phyloP scores from a whole-genome alignment of 2,113 vertebrate species.

The Heterotilapia buettikoferi region DNA sequence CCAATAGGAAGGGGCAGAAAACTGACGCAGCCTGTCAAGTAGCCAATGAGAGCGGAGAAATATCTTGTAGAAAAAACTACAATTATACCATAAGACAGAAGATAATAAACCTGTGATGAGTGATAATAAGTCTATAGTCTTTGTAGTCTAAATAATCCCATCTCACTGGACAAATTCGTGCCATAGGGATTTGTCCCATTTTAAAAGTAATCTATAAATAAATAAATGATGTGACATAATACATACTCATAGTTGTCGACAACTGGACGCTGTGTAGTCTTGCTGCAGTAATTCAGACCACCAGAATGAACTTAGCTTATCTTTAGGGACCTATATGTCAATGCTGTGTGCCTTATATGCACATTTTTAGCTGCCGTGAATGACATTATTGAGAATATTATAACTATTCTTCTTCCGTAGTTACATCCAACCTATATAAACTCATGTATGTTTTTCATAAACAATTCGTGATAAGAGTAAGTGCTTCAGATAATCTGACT shows the following conservation, averaged over 20 bases:
- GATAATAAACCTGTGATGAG: not conserved
- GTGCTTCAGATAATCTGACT: not conserved
- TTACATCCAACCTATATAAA: not conserved
- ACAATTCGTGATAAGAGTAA: not conserved
- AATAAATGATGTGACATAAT: not conserved
- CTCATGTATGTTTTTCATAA: not conserved
- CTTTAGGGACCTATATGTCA: not conserved
- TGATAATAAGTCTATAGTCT: not conserved
- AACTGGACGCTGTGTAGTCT: not conserved
- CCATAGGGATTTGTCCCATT: fast-evolving
- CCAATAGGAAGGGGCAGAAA: constrained; percentile 32
- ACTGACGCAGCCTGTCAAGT: fast-evolving
- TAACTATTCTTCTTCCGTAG: not conserved
- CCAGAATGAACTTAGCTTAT: not conserved
- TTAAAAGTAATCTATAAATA: not conserved
- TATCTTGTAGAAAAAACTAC: fast-evolving
- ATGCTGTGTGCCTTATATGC: not conserved
- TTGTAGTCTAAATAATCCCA: not conserved
- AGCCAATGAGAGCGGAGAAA: constrained; percentile 30
- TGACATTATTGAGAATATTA: not conserved
- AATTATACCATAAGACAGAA: not conserved
- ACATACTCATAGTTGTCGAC: fast-evolving
- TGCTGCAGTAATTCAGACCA: not conserved
- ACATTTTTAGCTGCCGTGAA: not conserved
- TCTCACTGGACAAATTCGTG: not conserved